phyloP scores from a whole-genome alignment of 1,140 invertebrate genomes.

The Papilio polyxenes region DNA sequence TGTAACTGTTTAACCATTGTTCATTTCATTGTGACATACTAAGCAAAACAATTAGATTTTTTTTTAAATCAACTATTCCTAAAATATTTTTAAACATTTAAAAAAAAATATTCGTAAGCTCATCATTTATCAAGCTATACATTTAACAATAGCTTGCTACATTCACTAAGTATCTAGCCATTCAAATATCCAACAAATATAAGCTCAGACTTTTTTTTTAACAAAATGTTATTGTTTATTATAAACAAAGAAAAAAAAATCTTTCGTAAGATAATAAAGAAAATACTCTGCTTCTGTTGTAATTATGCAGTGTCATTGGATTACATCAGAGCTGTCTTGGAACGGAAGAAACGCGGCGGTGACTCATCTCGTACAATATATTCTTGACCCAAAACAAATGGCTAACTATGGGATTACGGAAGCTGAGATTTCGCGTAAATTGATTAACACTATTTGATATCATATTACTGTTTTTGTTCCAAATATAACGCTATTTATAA shows the following conservation, averaged over 20 bases:
- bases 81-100: too few relatives aligned
- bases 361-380: constrained; percentile 9
- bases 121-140: too few relatives aligned
- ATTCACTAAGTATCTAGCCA: too few relatives aligned
- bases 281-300: background rate
- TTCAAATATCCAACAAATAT: background rate
- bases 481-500: background rate
- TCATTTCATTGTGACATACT: too few relatives aligned
- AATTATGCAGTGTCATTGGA: constrained; percentile 19
- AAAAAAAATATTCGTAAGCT: too few relatives aligned
- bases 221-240: constrained; percentile 6
- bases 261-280: constrained; percentile 5
- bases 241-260: background rate
- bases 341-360: background rate
- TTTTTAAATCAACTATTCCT: too few relatives aligned
- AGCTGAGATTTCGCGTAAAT: background rate
- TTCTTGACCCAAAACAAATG: constrained; percentile 21
- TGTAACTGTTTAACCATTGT: too few relatives aligned
- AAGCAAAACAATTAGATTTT: too few relatives aligned
- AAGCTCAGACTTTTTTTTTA: background rate
- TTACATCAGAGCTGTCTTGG: constrained; percentile 1
- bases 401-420: constrained; percentile 8
- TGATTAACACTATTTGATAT: background rate
- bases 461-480: background rate
- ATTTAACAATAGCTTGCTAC: too few relatives aligned